Percentiles rank a stretch among this genome's conserved stretches.
Evolutionary conservation across 2,888 invertebrate species (phyloP).

Genomic region (Lithophane ornitopus): DNA sequence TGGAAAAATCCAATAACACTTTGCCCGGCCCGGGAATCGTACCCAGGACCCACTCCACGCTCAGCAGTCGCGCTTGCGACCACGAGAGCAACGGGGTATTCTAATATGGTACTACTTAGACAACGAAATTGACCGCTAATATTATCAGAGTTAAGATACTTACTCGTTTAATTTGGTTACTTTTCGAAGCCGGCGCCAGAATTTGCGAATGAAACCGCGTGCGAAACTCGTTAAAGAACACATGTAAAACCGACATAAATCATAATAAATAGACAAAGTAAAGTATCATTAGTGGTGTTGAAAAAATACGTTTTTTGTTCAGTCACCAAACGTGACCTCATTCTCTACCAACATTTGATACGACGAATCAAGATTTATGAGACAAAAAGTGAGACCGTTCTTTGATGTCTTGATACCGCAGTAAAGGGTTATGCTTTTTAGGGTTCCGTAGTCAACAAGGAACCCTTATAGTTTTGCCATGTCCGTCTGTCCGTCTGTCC

Average conservation of each 20-base stretch:
- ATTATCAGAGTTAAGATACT: background rate
- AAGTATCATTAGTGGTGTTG: constrained; percentile 64
- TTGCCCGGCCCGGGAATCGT: too few species aligned
- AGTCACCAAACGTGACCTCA: constrained; percentile 72
- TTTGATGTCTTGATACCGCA: constrained; percentile 58
- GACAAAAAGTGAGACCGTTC: constrained; percentile 56
- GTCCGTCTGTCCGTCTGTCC: too few species aligned
- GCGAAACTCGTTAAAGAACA: constrained; percentile 27
- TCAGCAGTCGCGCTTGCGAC: too few species aligned
- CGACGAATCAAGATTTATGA: constrained; percentile 62
- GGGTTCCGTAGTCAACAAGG: too few species aligned
- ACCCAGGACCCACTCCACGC: too few species aligned
- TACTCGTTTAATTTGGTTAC: too few species aligned
- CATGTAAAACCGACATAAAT: constrained; percentile 55
- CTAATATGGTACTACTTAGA: too few species aligned
- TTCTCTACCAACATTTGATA: constrained; percentile 56
- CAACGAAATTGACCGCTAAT: background rate
- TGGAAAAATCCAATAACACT: too few species aligned
- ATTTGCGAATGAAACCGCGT: constrained; percentile 12
- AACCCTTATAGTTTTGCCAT: too few species aligned
- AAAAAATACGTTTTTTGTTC: constrained; percentile 68
- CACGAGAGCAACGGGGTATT: too few species aligned
- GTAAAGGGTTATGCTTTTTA: constrained; percentile 37
- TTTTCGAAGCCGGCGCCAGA: background rate
- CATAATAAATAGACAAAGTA: constrained; percentile 53